Percentiles rank a stretch among this genome's conserved stretches.
These are phyloP conservation scores for Caenorhabditis parvicauda DNA, from an alignment of 2,888 invertebrate genomes.

Conservation along the genomic window DNA sequence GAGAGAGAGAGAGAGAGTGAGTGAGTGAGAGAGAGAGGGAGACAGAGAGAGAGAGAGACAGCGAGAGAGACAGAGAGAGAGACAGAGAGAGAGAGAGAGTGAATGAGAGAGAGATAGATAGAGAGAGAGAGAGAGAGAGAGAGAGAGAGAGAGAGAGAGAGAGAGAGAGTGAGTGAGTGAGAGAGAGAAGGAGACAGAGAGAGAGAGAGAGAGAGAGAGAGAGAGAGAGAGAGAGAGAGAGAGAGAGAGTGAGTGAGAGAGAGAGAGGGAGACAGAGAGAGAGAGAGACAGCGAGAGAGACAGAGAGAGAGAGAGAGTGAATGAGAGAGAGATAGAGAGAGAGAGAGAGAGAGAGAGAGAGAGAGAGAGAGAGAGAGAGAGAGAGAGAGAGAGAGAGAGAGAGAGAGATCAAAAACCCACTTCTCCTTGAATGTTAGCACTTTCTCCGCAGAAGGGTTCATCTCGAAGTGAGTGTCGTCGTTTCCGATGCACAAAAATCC, in stretches of 20 bases:
- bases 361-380: not conserved
- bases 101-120: not conserved
- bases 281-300: not conserved
- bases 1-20: not conserved
- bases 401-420: no score
- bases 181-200: not conserved
- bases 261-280: not conserved
- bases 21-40: not conserved
- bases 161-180: not conserved
- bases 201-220: constrained; percentile 2
- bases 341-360: not conserved
- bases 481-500: no score
- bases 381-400: not conserved
- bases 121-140: not conserved
- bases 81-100: not conserved
- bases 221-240: not conserved
- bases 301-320: not conserved
- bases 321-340: not conserved
- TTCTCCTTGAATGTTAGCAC: no score
- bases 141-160: not conserved
- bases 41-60: not conserved
- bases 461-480: no score
- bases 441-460: no score
- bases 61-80: not conserved
- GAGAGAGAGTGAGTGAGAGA: constrained; percentile 1